These are phyloP conservation scores for Idaea straminata DNA, from an alignment of 2,888 invertebrate genomes.

Conservation along the genomic window DNA sequence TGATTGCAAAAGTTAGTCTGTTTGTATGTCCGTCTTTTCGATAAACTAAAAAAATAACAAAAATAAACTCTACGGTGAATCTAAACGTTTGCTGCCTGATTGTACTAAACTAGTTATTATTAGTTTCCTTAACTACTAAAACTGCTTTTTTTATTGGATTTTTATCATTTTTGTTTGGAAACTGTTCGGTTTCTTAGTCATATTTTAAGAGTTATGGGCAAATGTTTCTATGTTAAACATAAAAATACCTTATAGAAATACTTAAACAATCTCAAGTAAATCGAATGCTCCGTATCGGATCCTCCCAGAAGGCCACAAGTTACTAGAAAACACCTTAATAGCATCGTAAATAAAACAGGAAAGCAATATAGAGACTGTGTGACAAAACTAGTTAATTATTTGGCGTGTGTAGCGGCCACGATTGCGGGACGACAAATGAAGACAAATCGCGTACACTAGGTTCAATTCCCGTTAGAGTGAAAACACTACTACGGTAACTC, in stretches of 20 bases:
- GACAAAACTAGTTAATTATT: conserved; percentile 23
- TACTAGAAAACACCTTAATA: background rate
- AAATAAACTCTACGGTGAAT: no score
- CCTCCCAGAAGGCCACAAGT: background rate
- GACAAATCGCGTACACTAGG: conserved; percentile 22
- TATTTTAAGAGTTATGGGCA: no score
- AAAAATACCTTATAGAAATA: background rate
- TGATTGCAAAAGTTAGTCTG: no score
- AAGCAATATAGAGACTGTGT: conserved; percentile 1
- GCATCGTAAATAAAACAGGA: background rate
- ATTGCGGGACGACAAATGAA: conserved; percentile 22
- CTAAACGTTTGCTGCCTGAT: no score
- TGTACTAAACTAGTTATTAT: no score
- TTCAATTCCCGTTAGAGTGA: conserved; percentile 14
- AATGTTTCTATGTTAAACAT: no score
- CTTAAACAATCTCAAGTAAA: background rate
- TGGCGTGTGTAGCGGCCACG: conserved; percentile 7
- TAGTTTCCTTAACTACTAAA: no score
- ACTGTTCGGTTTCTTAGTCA: no score
- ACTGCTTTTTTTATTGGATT: no score
- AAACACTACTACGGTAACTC: background rate
- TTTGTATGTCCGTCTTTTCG: no score
- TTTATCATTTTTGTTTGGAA: no score
- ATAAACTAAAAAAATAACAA: no score
- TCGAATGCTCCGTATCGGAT: background rate